Evolutionary conservation across 2,113 vertebrate genomes (phyloP).

Genomic region (Hippocampus barbouri): DNA sequence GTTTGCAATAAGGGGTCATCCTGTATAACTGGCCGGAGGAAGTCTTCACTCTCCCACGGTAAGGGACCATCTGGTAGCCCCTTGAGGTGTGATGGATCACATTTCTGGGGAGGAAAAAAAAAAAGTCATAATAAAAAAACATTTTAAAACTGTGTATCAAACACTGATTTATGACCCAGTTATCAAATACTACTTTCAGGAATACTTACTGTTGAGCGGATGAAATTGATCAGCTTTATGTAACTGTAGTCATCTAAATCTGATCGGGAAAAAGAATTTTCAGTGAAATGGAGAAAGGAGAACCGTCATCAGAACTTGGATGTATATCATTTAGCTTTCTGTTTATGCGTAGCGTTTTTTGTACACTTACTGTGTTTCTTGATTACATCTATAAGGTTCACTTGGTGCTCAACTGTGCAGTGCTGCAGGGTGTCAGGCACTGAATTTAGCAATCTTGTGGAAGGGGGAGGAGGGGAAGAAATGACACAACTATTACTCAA

Average conservation of each 20-base stretch:
- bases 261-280: slow-evolving; percentile 41
- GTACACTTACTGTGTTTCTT: slow-evolving; percentile 76
- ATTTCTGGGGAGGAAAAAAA: slow-evolving; percentile 71
- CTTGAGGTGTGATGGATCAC: slow-evolving; percentile 70
- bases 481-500: background rate
- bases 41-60: slow-evolving; percentile 88
- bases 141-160: background rate
- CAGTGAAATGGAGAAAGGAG: background rate
- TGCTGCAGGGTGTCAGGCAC: slow-evolving; percentile 80
- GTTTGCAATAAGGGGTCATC: slow-evolving; percentile 90
- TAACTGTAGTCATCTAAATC: slow-evolving; percentile 94
- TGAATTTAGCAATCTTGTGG: slow-evolving; percentile 72
- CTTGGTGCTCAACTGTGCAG: slow-evolving; percentile 78
- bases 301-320: background rate
- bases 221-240: slow-evolving; percentile 92
- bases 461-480: slow-evolving; percentile 2
- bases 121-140: background rate
- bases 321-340: background rate
- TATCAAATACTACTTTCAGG: background rate
- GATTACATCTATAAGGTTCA: slow-evolving; percentile 73
- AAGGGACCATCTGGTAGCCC: slow-evolving; percentile 62
- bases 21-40: slow-evolving; percentile 81
- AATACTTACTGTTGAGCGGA: slow-evolving; percentile 81
- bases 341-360: background rate
- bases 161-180: background rate